Base-by-base conservation (phyloP, 2,797 vertebrate genomes). In the Melanotaenia parkinsoni region DNA sequence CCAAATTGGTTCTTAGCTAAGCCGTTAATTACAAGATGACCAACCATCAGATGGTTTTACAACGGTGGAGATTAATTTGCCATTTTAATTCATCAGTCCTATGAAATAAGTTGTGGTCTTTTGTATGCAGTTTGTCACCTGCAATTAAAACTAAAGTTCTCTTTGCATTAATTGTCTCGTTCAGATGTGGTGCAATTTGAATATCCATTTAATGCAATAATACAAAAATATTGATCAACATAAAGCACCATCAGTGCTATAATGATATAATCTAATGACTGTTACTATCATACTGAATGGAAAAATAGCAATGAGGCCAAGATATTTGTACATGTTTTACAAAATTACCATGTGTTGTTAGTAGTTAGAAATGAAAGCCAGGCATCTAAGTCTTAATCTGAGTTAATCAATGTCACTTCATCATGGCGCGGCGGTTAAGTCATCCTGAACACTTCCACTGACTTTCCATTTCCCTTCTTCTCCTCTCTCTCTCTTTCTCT, bases 341-440 rank as follows among this genome's bases (percentile, higher is more conserved):
- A 16, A 57, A 37, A 56, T 63, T 50, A 77, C 76, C 20, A 53
- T 13, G 66, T 24, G 20, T 40, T 26, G 35, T 30, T 22, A 47
- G 68, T 40, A 30, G 28, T 30, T 30, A 30, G 37, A 73, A 69
- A 65, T 24, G 77, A 80, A 84, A 76, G 77, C 63, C 54, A 40
- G 77, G 35, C 40, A 20, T 69, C 72, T 83, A 64, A 3, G 54
- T 92, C 88, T 88, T 89, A 80, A 88, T 89, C 80, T 64, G 24
- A 84, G 62, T 58, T 85, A 86, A 88, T 91, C 86, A 88, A 83
- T 82, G 78, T 76, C 76, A 66, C 76, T 86, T 82, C 74, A 88
- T 89, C 82, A 81, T 2, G 30, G 38, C 43, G 28, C 80, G 84
- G 82, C 75, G n/a, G 76, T 65, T 26, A 76, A 89, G 77, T 86